Evolutionary conservation across 2,888 invertebrate species (phyloP), one percentile per base, ranked within the genome.

Genomic region (Macrosiphum euphorbiae): DNA sequence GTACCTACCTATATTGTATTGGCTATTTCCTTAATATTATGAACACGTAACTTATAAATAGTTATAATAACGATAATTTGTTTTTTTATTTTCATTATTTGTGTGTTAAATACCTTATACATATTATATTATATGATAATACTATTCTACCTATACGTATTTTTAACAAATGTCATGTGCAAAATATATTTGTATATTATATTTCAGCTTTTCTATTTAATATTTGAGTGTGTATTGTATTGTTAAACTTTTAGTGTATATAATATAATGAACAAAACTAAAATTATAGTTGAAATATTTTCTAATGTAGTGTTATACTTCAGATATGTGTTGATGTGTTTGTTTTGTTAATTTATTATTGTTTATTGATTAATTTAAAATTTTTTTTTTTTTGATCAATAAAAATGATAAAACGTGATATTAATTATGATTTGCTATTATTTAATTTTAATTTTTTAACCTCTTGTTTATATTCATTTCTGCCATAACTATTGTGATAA

Each of bases 321-420:
- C 24, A 67, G n/a, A 26, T 47, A 67, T 78, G 55, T 88, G 24
- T 78, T 90, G 67, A 58, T 90, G 58, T 47, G 26, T 84, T 90
- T 90, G 67, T 84, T 90, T 35, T 90, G 78, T 90, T 90, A 84
- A 90, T 90, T 78, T 90, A 52, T 90, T 41, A 52, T 84, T 90
- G 78, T 78, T 90, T 90, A 35, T 90, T 89, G 89, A n/a, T 88
- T 88, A 24, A 58, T 55, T 86, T 47, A 67, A 28, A 78, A 50
- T 67, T 78, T 44, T 47, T 90, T 67, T 61, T 61, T 44, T 7
- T 90, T 78, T 90, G 47, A 50, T 35, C 67, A 90, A 90, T 90
- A 90, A 67, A 67, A 89, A 89, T 58, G n/a, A 89, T 89, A 89
- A 67, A 90, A 90, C 78, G 67, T 90, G 67, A 90, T 90, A 90